Evolutionary conservation across 2,797 vertebrate species (phyloP).

Genomic region (Cirrhinus molitorella): DNA sequence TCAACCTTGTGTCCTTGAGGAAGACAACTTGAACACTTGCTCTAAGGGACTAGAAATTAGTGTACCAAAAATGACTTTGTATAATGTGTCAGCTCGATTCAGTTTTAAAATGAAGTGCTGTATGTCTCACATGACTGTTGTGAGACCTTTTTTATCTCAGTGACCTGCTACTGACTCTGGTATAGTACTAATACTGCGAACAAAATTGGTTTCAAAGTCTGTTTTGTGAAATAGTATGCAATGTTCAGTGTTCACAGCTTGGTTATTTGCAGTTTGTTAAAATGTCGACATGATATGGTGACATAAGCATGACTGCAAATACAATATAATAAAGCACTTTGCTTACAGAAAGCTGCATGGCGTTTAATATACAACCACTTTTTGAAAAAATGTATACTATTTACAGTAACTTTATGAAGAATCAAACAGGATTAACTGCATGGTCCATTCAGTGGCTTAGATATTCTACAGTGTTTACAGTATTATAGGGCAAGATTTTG

Average conservation of each 20-base stretch:
- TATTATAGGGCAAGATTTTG: background rate
- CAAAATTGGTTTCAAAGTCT: conserved; percentile 68
- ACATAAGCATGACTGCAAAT: conserved; percentile 75
- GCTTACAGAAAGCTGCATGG: conserved; percentile 56
- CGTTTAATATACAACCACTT: background rate
- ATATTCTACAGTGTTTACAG: background rate
- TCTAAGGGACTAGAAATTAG: conserved; percentile 14
- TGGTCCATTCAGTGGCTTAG: background rate
- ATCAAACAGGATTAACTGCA: background rate
- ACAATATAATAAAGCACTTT: conserved; percentile 69
- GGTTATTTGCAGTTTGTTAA: conserved; percentile 67
- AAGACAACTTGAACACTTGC: conserved; percentile 26
- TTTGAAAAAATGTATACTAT: background rate
- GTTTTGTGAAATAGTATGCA: conserved; percentile 59
- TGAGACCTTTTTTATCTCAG: conserved; percentile 67
- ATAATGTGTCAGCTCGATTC: conserved; percentile 5
- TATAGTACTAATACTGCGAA: conserved; percentile 48
- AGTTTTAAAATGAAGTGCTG: conserved; percentile 59
- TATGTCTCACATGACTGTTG: conserved; percentile 63
- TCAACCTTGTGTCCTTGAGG: conserved; percentile 43
- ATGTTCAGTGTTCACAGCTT: conserved; percentile 67
- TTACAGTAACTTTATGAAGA: background rate
- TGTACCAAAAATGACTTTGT: conserved; percentile 28
- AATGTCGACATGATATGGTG: conserved; percentile 68
- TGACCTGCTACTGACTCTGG: conserved; percentile 40